Evolutionary conservation across 2,888 invertebrate genomes (phyloP).

Genomic region (Eristalinus sepulchralis): DNA sequence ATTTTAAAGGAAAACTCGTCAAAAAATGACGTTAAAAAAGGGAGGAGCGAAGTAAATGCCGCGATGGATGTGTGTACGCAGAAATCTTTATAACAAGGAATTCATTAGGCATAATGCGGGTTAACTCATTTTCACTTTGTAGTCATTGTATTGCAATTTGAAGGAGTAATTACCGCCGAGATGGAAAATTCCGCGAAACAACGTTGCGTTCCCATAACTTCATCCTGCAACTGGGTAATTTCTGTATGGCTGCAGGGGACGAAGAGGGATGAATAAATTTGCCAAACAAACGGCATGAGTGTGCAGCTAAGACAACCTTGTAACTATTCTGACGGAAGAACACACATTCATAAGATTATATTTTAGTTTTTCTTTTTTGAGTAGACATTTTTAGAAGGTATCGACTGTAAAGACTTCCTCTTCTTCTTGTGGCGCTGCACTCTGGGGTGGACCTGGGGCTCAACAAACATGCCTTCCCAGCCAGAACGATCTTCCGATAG

Average conservation of each 20-base stretch:
- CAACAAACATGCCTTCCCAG: too few relatives aligned
- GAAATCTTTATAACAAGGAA: neutral
- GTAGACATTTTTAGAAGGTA: too few relatives aligned
- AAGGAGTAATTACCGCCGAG: neutral
- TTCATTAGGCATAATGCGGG: conserved; percentile 56
- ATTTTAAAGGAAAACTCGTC: conserved; percentile 24
- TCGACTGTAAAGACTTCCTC: too few relatives aligned
- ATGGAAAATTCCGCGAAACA: neutral
- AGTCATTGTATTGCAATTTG: conserved; percentile 42
- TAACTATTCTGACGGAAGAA: too few relatives aligned
- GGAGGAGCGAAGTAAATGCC: neutral
- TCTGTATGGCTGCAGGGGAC: neutral
- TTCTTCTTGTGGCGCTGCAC: too few relatives aligned
- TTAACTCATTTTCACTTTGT: conserved; percentile 44
- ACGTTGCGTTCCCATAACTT: conserved; percentile 13
- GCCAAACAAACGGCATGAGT: too few relatives aligned
- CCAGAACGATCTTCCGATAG: too few relatives aligned
- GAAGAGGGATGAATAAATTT: too few relatives aligned
- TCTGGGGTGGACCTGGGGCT: too few relatives aligned
- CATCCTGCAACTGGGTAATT: conserved; percentile 21
- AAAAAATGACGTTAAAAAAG: neutral
- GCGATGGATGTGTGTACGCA: neutral
- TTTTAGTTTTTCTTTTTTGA: too few relatives aligned
- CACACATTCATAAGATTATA: too few relatives aligned
- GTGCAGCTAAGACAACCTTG: too few relatives aligned